These are phyloP conservation scores for Augochlorella aurata DNA, from an alignment of 2,888 invertebrate genomes.

Conservation along the genomic window DNA sequence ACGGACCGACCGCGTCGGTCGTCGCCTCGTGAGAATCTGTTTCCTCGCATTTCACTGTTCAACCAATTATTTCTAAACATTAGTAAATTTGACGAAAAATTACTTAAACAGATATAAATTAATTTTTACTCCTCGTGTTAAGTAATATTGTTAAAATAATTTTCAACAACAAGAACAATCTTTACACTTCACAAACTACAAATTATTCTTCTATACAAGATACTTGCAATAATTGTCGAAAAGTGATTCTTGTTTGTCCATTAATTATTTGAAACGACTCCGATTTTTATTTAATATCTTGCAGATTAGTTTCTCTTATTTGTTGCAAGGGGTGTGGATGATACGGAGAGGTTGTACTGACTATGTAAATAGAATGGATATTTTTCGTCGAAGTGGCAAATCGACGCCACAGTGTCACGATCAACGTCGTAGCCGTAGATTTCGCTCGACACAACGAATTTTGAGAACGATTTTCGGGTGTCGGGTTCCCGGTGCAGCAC, in stretches of 20 bases:
- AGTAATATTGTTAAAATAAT: background rate
- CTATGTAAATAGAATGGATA: background rate
- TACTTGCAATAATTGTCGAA: background rate
- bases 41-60: background rate
- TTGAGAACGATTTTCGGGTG: constrained; percentile 81
- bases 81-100: background rate
- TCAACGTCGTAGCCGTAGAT: constrained; percentile 11
- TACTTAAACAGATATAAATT: background rate
- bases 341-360: background rate
- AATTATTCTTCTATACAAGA: background rate
- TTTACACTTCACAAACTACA: background rate
- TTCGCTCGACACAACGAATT: constrained; percentile 69
- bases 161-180: background rate
- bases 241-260: background rate
- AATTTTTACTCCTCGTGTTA: background rate
- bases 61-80: background rate
- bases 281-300: background rate
- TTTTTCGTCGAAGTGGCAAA: constrained; percentile 27
- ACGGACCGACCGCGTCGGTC: background rate
- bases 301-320: background rate
- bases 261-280: background rate
- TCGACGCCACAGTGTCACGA: constrained; percentile 36
- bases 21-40: constrained; percentile 19
- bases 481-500: constrained; percentile 77
- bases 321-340: background rate